These are phyloP conservation scores for Enhydra lutris DNA, from an alignment of 2,113 vertebrate genomes.

Conservation along the genomic window DNA sequence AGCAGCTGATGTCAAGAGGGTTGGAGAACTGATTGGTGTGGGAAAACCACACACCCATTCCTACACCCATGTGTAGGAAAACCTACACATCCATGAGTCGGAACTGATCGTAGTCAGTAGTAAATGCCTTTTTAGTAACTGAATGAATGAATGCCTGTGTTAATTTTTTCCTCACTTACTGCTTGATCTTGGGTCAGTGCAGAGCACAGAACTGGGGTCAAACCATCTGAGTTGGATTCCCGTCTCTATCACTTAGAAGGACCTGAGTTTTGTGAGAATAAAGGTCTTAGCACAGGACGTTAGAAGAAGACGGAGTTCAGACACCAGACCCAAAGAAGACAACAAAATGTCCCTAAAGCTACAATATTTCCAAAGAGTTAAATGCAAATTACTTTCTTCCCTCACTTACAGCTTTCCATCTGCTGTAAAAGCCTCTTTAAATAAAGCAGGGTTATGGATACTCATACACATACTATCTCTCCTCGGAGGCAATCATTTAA, in stretches of 20 bases:
- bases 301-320: background rate
- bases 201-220: background rate
- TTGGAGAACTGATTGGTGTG: background rate
- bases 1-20: background rate
- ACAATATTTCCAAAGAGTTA: background rate
- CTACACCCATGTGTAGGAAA: background rate
- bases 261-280: background rate
- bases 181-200: background rate
- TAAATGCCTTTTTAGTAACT: background rate
- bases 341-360: background rate
- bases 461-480: background rate
- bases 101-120: background rate
- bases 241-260: background rate
- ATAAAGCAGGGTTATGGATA: background rate
- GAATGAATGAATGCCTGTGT: background rate
- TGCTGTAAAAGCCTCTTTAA: constrained; percentile 2
- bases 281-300: background rate
- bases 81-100: background rate
- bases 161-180: background rate
- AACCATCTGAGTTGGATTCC: background rate
- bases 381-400: background rate
- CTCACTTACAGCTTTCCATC: background rate
- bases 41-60: background rate
- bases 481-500: constrained; percentile 37
- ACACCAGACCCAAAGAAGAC: background rate